Conservation (phyloP, 2,113 vertebrate species). For the Bostrychus sinensis region DNA sequence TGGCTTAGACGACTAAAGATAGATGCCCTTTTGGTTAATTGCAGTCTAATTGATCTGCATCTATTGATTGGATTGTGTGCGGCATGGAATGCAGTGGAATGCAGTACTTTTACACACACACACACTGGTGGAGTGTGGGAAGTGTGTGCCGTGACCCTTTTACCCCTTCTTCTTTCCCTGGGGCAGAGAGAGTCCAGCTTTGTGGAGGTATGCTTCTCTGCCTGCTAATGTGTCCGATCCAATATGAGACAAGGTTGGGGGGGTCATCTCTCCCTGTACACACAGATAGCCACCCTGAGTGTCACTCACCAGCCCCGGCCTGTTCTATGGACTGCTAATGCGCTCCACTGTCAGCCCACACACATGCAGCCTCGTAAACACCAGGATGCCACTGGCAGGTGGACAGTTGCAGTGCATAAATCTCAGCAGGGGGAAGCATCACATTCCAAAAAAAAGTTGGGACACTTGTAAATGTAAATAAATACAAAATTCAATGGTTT, state of each 20-base stretch:
- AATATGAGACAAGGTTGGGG: conserved; percentile 63
- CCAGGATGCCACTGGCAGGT: conserved; percentile 40
- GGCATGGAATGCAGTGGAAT: background rate
- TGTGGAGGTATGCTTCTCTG: conserved; percentile 55
- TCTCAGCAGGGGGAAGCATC: conserved; percentile 33
- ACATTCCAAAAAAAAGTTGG: conserved; percentile 11
- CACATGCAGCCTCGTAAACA: conserved; percentile 9
- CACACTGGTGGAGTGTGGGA: conserved; percentile 8
- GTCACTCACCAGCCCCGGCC: conserved; percentile 50
- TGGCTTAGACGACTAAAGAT: no score
- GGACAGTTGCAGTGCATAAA: conserved; percentile 32
- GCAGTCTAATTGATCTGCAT: conserved; percentile 9
- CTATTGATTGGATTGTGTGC: conserved; percentile 15
- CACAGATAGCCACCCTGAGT: conserved; percentile 27
- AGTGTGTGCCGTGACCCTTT: conserved; percentile 51
- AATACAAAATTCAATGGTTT: no score
- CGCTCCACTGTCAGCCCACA: conserved; percentile 17
- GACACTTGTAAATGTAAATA: no score
- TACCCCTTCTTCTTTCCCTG: conserved; percentile 44
- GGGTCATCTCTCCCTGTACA: conserved; percentile 54
- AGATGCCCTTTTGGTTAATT: conserved; percentile 26
- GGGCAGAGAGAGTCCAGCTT: conserved; percentile 50
- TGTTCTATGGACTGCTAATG: conserved; percentile 67
- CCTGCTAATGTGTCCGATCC: conserved; percentile 67
- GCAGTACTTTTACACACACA: background rate